These are phyloP conservation scores for Rhinoraja longicauda DNA, from an alignment of 2,797 vertebrate genomes.

Conservation along the genomic window DNA sequence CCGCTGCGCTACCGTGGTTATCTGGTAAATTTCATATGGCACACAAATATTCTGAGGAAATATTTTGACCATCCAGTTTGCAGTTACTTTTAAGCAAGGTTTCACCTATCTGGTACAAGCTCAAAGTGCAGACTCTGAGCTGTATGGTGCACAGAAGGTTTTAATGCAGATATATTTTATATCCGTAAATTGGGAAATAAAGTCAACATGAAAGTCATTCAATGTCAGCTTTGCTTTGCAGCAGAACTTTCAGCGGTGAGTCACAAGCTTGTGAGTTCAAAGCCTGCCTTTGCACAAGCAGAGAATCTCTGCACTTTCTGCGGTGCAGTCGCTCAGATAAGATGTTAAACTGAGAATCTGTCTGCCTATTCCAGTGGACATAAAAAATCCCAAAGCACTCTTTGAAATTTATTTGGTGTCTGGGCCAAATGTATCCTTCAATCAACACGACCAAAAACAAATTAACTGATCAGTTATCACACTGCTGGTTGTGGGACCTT, in stretches of 20 bases:
- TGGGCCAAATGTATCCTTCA: not conserved
- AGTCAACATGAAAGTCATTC: not conserved
- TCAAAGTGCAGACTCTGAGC: not conserved
- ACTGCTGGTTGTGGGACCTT: not conserved
- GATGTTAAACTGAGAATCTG: not conserved
- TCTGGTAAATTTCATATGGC: not conserved
- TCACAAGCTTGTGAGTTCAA: not conserved
- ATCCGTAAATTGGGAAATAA: not conserved
- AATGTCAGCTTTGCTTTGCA: not conserved
- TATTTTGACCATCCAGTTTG: not conserved
- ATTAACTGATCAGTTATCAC: constrained; percentile 24
- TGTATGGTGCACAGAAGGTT: too few species aligned
- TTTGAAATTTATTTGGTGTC: constrained; percentile 9
- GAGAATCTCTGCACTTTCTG: not conserved
- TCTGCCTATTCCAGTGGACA: not conserved
- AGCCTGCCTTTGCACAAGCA: not conserved
- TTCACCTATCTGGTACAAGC: not conserved
- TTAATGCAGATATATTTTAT: not conserved
- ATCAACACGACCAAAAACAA: constrained; percentile 1
- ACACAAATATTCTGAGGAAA: too few species aligned
- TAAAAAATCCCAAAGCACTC: not conserved
- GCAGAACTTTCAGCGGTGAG: not conserved
- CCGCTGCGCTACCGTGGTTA: too few species aligned
- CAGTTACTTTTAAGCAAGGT: not conserved
- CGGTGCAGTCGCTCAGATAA: not conserved